These are phyloP conservation scores for Spea multiplicata DNA, from an alignment of 2,113 vertebrate genomes.

Conservation along the genomic window DNA sequence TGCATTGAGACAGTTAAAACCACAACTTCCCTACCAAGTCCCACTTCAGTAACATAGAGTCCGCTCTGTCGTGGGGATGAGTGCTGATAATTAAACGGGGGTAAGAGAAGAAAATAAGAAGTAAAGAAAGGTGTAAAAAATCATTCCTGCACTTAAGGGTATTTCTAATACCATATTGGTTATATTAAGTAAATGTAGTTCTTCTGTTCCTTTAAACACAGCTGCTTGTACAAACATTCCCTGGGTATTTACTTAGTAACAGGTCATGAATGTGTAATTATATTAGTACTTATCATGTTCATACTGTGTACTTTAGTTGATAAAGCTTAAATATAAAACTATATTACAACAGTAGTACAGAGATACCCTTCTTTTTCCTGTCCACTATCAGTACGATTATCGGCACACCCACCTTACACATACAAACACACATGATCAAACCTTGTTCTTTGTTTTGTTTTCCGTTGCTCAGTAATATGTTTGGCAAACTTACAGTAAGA, in stretches of 20 bases:
- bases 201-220: not conserved
- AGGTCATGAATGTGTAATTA: not conserved
- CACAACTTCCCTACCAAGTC: too few species aligned
- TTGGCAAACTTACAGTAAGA: not conserved
- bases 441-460: constrained; percentile 1
- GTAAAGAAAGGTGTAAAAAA: too few species aligned
- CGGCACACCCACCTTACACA: constrained; percentile 31
- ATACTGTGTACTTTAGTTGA: constrained; percentile 27
- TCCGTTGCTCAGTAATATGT: constrained; percentile 8
- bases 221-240: not conserved
- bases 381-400: constrained; percentile 2
- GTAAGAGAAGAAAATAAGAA: too few species aligned
- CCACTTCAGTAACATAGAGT: too few species aligned
- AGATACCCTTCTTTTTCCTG: constrained; percentile 31
- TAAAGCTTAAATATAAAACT: constrained; percentile 8
- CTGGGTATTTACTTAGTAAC: not conserved
- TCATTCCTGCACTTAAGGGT: too few species aligned
- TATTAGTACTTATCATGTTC: not conserved
- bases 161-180: too few species aligned
- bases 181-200: too few species aligned
- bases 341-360: constrained; percentile 26
- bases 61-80: too few species aligned
- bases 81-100: too few species aligned
- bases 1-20: too few species aligned
- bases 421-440: constrained; percentile 1